These are phyloP conservation scores for Andrena cerasifolii DNA, from an alignment of 1,140 invertebrate genomes.

Conservation along the genomic window DNA sequence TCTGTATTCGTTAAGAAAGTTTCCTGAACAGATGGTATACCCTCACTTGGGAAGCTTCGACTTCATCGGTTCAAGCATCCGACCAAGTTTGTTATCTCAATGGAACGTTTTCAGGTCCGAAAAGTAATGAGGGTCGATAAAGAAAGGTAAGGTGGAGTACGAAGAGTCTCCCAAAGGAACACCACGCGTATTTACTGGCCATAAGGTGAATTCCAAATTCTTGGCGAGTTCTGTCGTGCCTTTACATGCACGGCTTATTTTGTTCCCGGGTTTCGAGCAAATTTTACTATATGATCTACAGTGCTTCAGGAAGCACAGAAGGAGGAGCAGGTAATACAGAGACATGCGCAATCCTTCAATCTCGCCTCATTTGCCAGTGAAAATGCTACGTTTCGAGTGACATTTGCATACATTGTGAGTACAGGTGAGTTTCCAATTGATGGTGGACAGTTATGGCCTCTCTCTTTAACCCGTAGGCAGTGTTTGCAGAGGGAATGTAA, in stretches of 20 bases:
- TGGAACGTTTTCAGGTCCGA: background rate
- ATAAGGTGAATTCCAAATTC: background rate
- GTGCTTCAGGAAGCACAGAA: no score
- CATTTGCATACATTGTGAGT: no score
- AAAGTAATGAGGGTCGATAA: slow-evolving; percentile 4
- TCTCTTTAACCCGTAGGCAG: no score
- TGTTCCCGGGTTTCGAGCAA: background rate
- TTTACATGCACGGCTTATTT: background rate
- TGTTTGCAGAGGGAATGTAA: no score
- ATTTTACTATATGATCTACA: background rate
- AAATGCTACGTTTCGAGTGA: no score
- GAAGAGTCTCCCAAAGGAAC: background rate
- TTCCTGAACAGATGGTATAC: background rate
- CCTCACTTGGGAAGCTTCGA: background rate
- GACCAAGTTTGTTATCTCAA: slow-evolving; percentile 1
- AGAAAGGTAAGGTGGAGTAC: background rate
- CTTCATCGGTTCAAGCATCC: background rate
- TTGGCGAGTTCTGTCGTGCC: background rate
- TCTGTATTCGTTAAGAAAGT: background rate
- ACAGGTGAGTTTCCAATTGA: no score
- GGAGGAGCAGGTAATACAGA: no score
- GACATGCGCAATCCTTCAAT: no score
- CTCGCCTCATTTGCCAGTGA: no score
- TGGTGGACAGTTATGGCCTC: no score
- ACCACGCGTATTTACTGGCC: background rate